Conservation (phyloP, 2,888 invertebrate species). For the Melanargia galathea region DNA sequence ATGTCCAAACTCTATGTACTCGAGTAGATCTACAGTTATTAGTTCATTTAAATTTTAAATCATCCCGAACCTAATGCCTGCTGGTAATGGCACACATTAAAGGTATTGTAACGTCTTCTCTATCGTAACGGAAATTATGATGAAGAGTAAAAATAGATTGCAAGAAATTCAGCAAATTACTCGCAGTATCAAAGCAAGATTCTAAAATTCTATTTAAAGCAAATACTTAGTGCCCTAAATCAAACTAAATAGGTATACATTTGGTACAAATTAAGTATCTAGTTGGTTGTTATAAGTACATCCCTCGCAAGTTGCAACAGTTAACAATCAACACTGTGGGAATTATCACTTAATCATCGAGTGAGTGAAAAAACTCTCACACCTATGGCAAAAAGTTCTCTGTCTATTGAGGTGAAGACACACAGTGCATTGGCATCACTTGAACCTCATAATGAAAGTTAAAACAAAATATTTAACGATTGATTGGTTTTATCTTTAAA, state of each 20-base stretch:
- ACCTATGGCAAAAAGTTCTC: conserved; percentile 17
- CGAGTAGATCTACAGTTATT: too few relatives aligned
- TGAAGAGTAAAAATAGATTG: too few relatives aligned
- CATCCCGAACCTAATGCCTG: too few relatives aligned
- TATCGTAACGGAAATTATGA: too few relatives aligned
- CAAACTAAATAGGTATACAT: neutral
- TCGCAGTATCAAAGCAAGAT: too few relatives aligned
- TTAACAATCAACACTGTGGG: conserved; percentile 4
- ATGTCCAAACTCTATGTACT: too few relatives aligned
- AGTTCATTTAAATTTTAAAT: too few relatives aligned
- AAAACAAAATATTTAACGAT: neutral
- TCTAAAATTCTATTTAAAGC: too few relatives aligned
- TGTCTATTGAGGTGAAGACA: conserved; percentile 12
- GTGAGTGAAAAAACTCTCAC: conserved; percentile 19
- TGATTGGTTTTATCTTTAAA: conserved; percentile 1
- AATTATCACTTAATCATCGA: conserved; percentile 23
- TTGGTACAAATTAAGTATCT: neutral
- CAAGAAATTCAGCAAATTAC: too few relatives aligned
- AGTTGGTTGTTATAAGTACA: neutral
- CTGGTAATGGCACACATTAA: too few relatives aligned
- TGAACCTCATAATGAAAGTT: conserved; percentile 10
- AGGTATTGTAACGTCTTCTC: too few relatives aligned
- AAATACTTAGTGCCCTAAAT: neutral
- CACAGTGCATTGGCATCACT: conserved; percentile 18
- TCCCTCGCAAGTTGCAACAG: neutral